phyloP scores from a whole-genome alignment of 1,140 invertebrate genomes.

The Euwallacea fornicatus region DNA sequence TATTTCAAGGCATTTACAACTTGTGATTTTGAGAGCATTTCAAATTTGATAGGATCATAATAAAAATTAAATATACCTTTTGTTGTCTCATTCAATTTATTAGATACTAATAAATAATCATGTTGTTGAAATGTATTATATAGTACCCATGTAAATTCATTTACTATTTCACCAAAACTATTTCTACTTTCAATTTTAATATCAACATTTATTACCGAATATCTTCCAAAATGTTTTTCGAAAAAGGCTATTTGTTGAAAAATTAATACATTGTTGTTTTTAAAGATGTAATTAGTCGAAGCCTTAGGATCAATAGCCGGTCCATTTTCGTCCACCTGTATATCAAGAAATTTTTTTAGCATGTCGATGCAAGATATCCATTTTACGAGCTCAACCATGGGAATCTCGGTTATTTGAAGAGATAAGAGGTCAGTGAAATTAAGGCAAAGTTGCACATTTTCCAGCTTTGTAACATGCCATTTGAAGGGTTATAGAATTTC shows the following conservation, averaged over 20 bases:
- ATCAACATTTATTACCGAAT: background rate
- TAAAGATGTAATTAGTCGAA: background rate
- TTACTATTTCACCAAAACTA: background rate
- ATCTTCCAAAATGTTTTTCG: background rate
- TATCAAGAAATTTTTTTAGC: background rate
- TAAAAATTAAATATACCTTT: background rate
- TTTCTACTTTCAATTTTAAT: background rate
- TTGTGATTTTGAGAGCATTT: background rate
- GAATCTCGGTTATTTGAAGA: too few species aligned
- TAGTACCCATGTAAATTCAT: background rate
- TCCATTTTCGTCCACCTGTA: slow-evolving; percentile 1
- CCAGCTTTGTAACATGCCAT: too few species aligned
- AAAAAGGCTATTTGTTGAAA: background rate
- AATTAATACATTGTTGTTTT: slow-evolving; percentile 2
- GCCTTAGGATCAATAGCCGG: background rate
- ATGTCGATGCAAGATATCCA: background rate
- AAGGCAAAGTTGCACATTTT: too few species aligned
- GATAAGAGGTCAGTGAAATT: too few species aligned
- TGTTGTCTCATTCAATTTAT: background rate
- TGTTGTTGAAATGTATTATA: background rate
- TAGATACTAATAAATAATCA: background rate
- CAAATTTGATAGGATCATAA: background rate
- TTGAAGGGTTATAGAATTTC: too few species aligned
- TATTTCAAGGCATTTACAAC: background rate
- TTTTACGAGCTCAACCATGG: too few species aligned